phyloP scores from a whole-genome alignment of 2,797 vertebrate species.

The Vespertilio murinus region DNA sequence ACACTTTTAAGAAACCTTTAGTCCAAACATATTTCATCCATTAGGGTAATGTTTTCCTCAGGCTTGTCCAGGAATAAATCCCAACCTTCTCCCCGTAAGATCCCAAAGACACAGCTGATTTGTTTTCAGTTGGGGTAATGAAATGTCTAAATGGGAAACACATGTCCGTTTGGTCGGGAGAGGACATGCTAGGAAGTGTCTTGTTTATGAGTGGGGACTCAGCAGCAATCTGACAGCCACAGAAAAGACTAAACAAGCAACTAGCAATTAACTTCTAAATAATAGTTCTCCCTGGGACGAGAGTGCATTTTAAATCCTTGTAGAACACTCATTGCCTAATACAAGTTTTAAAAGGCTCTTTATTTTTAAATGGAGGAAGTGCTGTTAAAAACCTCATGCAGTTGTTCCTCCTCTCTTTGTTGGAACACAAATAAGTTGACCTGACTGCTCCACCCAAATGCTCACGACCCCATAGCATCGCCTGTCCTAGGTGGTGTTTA shows the following conservation, averaged over 20 bases:
- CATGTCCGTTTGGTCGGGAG: constrained; percentile 55
- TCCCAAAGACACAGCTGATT: constrained; percentile 65
- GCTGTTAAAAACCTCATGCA: constrained; percentile 12
- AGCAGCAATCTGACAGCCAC: constrained; percentile 38
- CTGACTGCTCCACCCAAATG: background rate
- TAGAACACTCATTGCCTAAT: constrained; percentile 43
- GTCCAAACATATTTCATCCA: constrained; percentile 67
- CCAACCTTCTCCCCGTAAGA: constrained; percentile 64
- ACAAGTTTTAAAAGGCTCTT: background rate
- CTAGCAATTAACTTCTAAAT: constrained; percentile 55
- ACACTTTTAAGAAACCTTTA: constrained; percentile 60
- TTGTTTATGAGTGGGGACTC: constrained; percentile 52
- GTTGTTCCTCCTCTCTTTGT: background rate
- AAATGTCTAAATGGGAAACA: constrained; percentile 70
- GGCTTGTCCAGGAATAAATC: constrained; percentile 71
- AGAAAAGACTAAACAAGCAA: constrained; percentile 61
- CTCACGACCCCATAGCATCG: background rate
- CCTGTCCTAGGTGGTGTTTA: background rate
- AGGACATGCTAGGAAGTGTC: constrained; percentile 53
- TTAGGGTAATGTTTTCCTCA: constrained; percentile 73
- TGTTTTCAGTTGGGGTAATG: constrained; percentile 74
- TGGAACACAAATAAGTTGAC: constrained; percentile 13
- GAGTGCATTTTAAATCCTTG: background rate
- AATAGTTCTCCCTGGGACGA: constrained; percentile 8
- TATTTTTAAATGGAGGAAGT: constrained; percentile 47